These are phyloP conservation scores for Forbesichthys agassizii DNA, from an alignment of 2,113 vertebrate species.

Conservation along the genomic window DNA sequence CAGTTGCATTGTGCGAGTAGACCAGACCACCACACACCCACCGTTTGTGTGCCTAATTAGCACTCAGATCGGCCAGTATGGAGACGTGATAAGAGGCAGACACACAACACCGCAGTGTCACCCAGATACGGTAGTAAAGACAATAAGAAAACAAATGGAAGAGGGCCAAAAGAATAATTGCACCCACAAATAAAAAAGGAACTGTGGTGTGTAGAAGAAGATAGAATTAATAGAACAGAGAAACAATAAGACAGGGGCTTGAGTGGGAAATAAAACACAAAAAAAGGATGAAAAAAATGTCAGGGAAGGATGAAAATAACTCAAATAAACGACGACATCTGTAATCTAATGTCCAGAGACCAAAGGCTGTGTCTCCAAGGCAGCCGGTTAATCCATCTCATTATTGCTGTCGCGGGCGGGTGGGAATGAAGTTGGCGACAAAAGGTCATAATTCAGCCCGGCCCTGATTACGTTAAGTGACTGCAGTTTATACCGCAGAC, in stretches of 20 bases:
- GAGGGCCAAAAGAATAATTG: not conserved
- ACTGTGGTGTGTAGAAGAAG: not conserved
- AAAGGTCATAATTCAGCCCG: slow-evolving; percentile 23
- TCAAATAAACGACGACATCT: slow-evolving; percentile 28
- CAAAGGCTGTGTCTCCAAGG: slow-evolving; percentile 16
- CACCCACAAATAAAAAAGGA: not conserved
- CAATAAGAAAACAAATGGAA: not conserved
- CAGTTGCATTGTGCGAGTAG: slow-evolving; percentile 42
- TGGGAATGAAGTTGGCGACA: slow-evolving; percentile 14
- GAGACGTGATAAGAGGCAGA: slow-evolving; percentile 30
- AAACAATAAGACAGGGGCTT: not conserved
- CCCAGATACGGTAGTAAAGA: not conserved
- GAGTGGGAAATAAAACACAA: not conserved
- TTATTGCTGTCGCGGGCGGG: slow-evolving; percentile 14
- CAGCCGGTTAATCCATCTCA: slow-evolving; percentile 45
- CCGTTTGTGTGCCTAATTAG: slow-evolving; percentile 43
- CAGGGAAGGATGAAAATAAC: not conserved
- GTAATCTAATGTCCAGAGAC: slow-evolving; percentile 27
- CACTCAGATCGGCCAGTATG: slow-evolving; percentile 28
- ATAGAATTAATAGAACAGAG: not conserved
- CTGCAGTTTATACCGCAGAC: slow-evolving; percentile 29
- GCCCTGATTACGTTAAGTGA: slow-evolving; percentile 39
- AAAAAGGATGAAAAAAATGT: slow-evolving; percentile 1
- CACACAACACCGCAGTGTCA: not conserved
- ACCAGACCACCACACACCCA: slow-evolving; percentile 26